Evolutionary conservation across 2,888 invertebrate species (phyloP), one percentile per base, ranked within the genome.

Genomic region (Norana najaformis): DNA sequence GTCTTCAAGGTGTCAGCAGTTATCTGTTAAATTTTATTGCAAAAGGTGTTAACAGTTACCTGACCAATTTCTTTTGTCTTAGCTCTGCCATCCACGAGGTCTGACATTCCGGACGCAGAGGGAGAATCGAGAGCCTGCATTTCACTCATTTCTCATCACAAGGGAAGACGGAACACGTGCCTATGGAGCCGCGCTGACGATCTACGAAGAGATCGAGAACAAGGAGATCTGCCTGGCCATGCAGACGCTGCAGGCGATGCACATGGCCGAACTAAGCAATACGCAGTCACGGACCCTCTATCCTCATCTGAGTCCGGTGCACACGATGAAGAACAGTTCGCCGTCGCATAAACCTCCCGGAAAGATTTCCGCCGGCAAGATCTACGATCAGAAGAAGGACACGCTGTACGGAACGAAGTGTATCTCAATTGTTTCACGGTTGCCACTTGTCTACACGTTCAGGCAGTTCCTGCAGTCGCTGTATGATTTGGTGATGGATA

Each of bases 111-210:
- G 97, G 92, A 99, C 98, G 23, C 98, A 99, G 95, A 98, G 98
- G 95, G 97, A 98, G 95, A 96, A 96, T 30, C 95, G 96, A 90
- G 97, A 97, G 93, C 97, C 98, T 23, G 96, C 96, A 94, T 98
- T 99, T 95, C 99, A 99, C 95, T 97, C 98, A 89, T 99, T 99
- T 96, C 97, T 99, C 90, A 98, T 99, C 91, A 99, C 99, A 30
- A 96, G 97, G 93, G 99, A 99, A 96, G 98, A 99, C 96, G 99
- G 99, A 90, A 97, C 97, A 92, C 96, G 98, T 93, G 97, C 97
- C 93, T 98, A 98, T 96, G 99, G 99, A 91, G 98, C 98, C 94
- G 97, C 98, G 94, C 96, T 98, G 93, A 97, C 98, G 35, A 99
- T 99, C 95, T 99, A 97, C 95, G 99, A 99, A 95, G 98, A 98